Base-by-base conservation (phyloP, 2,113 vertebrate species). In the Drymodes brunneopygia region DNA sequence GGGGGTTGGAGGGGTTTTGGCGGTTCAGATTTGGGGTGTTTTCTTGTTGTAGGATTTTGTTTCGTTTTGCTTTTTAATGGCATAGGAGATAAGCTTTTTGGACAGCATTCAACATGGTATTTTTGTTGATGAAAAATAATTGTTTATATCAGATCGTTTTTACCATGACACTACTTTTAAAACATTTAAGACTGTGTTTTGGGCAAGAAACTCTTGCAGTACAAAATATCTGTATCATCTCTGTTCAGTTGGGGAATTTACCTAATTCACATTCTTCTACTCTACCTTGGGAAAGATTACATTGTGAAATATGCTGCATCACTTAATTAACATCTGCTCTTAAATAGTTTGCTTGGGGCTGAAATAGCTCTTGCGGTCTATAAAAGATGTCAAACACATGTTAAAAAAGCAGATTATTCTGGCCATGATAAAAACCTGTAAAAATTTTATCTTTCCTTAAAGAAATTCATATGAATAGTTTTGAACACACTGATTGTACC, bases 11-110 rank as follows among this genome's bases (percentile, higher is more conserved):
- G 10, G 12, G 3, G 5, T 29, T 40, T 40, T 29, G 35, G 25
- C 20, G 3, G 5, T 9, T 45, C 33, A 11, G 11, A 10, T 48
- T 47, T 56, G 11, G 9, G 0, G 1, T 33, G 2, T 2, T 28
- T n/a, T 27, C 25, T n/a, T 48, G 5, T 18, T 78, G 10, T 23
- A 24, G 3, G 7, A 4, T 40, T 54, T 60, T 21, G 6, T 38
- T 69, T 51, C 45, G 23, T 12, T 47, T 62, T n/a, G 2, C 3
- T 44, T 60, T 80, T 72, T 36, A 33, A 27, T 31, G 4, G 2
- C 13, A n/a, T 29, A 35, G 6, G 14, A 66, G 4, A 47, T 51
- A 33, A 45, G 2, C 6, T 62, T 78, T 84, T 40, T 28, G 9
- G 6, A 66, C 22, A 25, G 3, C 7, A 51, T 85, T 71, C 1